Base-by-base conservation (phyloP, 2,113 vertebrate genomes). In the Arenaria interpres region DNA sequence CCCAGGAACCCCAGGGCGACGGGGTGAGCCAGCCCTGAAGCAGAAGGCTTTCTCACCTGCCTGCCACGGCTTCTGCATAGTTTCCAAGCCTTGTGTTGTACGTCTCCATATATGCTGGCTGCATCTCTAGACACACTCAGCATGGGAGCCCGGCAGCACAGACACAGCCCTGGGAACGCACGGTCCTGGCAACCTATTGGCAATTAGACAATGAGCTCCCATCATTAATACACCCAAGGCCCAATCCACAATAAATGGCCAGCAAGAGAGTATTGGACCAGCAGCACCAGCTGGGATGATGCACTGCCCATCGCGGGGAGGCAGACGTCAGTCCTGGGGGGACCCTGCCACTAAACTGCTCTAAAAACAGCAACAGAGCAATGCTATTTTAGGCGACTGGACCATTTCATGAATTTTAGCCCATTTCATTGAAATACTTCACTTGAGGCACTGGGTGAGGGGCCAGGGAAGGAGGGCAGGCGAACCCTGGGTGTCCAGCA, bases 1-100 rank as follows among this genome's bases (percentile, higher is more conserved):
- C 64, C n/a, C 11, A 10, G 45, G 8, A 23, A 23, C 54, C 68
- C 30, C 16, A 0, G 1, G 7, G 80, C 12, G 1, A 2, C 0
- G 54, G 73, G 39, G 12, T 3, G 51, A 71, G 54, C 39, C 63
- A 45, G 68, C 27, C 7, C 48, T 1, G 6, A 4, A n/a, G 37
- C n/a, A 10, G 2, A 3, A 45, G 43, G 32, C 8, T 12, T 39
- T 50, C 77, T 41, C 32, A 66, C 75, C 83, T 46, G 23, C 66
- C 60, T n/a, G 57, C 62, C 32, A 12, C 3, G 0, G 45, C n/a
- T 93, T 30, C 83, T 22, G 59, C n/a, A 12, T 5, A 7, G 17
- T 7, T 74, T 27, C 90, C 94, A 28, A 43, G 7, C 32, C 30
- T 24, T 1, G 4, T 2, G 0, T 5, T 17, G 32, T 12, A 12